A percentile compares a stretch with the other conserved stretches of the same genome.
Evolutionary conservation across 1,140 invertebrate species (phyloP).

Genomic region (Zelostemma sp.): DNA sequence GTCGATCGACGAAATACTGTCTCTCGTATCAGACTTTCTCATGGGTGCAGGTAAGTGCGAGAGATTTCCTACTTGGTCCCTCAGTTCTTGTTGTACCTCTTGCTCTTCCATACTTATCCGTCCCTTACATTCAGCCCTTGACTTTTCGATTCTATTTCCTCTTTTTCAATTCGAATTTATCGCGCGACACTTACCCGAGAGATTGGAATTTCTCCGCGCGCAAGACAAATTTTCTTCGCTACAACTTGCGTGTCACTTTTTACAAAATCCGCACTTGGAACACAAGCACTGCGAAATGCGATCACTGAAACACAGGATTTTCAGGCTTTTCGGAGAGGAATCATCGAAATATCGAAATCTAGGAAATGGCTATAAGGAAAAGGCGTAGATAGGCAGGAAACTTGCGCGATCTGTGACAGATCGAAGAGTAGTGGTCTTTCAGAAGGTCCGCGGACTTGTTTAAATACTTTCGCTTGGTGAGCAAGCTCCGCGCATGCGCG

Average conservation of each 20-base stretch:
- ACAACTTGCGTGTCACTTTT: background rate
- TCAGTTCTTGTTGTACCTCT: conserved; percentile 54
- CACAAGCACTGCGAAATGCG: background rate
- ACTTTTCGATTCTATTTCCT: background rate
- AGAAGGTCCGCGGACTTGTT: conserved; percentile 56
- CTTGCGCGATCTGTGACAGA: conserved; percentile 56
- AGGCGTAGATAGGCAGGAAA: conserved; percentile 7
- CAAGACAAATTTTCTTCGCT: background rate
- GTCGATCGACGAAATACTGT: conserved; percentile 76
- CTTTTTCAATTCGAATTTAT: background rate
- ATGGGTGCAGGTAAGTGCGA: conserved; percentile 65
- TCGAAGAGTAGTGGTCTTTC: conserved; percentile 60
- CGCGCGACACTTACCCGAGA: background rate
- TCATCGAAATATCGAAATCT: background rate
- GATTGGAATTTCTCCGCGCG: background rate
- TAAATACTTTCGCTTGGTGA: conserved; percentile 62
- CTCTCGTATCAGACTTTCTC: conserved; percentile 73
- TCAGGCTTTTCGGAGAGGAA: background rate
- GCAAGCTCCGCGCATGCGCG: conserved; percentile 51
- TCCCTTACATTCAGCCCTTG: conserved; percentile 4
- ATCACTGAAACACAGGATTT: conserved; percentile 2
- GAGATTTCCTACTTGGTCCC: conserved; percentile 59
- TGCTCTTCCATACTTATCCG: conserved; percentile 53
- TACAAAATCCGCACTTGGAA: background rate
- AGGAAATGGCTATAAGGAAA: conserved; percentile 9